Evolutionary conservation across 2,888 invertebrate genomes (phyloP), one percentile per base, ranked within the genome.

Genomic region (Unio pictorum): DNA sequence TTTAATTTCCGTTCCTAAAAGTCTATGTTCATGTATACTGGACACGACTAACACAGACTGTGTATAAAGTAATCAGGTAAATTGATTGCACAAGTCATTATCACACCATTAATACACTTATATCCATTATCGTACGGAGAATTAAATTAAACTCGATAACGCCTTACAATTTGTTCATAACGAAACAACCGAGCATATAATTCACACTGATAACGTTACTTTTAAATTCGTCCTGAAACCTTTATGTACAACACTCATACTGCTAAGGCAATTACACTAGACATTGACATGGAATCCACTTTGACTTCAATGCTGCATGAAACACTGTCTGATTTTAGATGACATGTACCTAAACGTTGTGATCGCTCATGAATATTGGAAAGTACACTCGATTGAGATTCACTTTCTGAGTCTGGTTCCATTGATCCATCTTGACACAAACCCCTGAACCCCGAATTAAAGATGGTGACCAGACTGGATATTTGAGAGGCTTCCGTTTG

Each of bases 371-470:
- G 75, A 18, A 78, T 74, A 67, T 72, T 75, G 45, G 74, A 69
- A 58, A 76, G 75, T 72, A 73, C 67, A n/a, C 67, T 57, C 55
- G 66, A 57, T 45, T 68, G 60, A 23, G 57, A 55, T 11, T 66
- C 66, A 55, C 68, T 68, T 11, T 67, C 60, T 34, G 73, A 74
- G 56, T 66, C 70, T 23, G 71, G 68, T 64, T 68, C 71, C 56
- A 54, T 68, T n/a, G 66, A 30, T 57, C 60, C 60, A 23, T 65
- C 62, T 66, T 71, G 63, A 58, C 64, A 73, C 34, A 75, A 64
- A 68, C 88, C 88, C 6, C 81, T 81, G 71, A 89, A 87, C 59
- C 87, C 86, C 0, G 83, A 69, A 75, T 81, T 87, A 72, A 89
- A 89, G 72, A 87, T 85, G 71, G 76, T 83, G 62, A 88, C 88